Conservation (phyloP, 2,888 invertebrate species). For the Rhagium mordax region DNA sequence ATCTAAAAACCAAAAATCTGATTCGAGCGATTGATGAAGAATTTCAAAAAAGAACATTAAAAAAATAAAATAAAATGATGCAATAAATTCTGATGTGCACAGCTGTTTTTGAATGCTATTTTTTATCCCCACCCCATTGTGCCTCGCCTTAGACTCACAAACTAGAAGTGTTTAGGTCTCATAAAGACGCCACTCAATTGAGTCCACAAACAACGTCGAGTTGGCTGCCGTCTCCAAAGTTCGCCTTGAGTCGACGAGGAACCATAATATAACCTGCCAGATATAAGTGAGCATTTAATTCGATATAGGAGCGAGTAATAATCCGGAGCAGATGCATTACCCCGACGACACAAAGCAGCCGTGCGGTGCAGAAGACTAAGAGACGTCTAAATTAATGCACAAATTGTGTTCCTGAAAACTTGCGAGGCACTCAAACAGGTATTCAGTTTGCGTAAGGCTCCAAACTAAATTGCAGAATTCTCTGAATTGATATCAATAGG, state of each 20-base stretch:
- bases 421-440: neutral
- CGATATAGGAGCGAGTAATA: slow-evolving; percentile 21
- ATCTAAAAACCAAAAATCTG: too few relatives aligned
- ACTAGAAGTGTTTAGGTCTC: too few relatives aligned
- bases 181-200: neutral
- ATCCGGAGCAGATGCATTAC: slow-evolving; percentile 29
- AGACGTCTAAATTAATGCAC: slow-evolving; percentile 34
- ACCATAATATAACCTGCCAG: slow-evolving; percentile 23
- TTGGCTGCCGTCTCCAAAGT: neutral
- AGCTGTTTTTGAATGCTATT: too few relatives aligned
- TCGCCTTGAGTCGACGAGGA: neutral
- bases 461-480: neutral
- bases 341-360: slow-evolving; percentile 10
- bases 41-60: too few relatives aligned
- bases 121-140: too few relatives aligned
- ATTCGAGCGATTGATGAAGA: too few relatives aligned
- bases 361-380: slow-evolving; percentile 6
- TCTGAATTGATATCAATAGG: neutral
- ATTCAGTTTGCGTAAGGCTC: neutral
- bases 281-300: slow-evolving; percentile 29
- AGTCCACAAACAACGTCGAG: neutral
- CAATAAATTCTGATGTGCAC: too few relatives aligned
- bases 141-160: too few relatives aligned
- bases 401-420: slow-evolving; percentile 20
- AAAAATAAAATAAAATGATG: too few relatives aligned